Conservation (phyloP, 2,113 vertebrate species). For the Planiliza haematocheilus region DNA sequence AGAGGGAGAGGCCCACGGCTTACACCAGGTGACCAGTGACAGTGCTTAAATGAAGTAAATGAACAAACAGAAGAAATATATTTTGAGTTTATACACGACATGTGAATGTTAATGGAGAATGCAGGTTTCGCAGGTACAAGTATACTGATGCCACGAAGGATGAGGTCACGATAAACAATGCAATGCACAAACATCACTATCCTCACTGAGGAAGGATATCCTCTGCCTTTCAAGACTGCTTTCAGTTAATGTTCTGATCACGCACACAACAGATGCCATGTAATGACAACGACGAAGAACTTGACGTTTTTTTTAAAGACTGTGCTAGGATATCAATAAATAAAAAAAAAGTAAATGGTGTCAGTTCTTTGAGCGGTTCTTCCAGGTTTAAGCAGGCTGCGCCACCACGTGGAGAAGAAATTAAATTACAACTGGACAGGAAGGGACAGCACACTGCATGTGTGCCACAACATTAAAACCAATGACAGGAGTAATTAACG, state of each 20-base stretch:
- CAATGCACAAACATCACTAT: neutral
- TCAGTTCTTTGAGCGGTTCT: neutral
- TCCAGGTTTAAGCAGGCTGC: neutral
- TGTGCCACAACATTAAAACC: no score
- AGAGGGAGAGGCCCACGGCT: slow-evolving; percentile 55
- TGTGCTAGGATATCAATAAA: slow-evolving; percentile 18
- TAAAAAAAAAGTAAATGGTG: neutral
- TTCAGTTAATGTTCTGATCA: neutral
- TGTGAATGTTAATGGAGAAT: slow-evolving; percentile 4
- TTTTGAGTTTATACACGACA: neutral
- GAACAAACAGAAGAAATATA: neutral
- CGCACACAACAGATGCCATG: neutral
- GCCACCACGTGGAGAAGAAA: slow-evolving; percentile 19
- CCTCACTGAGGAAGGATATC: neutral
- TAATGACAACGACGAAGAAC: slow-evolving; percentile 3
- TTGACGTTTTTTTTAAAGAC: neutral
- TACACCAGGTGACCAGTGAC: slow-evolving; percentile 52
- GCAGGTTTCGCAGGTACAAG: neutral
- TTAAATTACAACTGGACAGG: neutral
- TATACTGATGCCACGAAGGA: neutral
- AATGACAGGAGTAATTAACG: no score
- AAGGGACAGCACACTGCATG: neutral
- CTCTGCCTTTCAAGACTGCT: neutral
- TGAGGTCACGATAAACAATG: neutral
- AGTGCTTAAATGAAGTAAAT: no score